Evolutionary conservation across 2,797 vertebrate genomes (phyloP).

Genomic region (Brachyrhaphis roseni): DNA sequence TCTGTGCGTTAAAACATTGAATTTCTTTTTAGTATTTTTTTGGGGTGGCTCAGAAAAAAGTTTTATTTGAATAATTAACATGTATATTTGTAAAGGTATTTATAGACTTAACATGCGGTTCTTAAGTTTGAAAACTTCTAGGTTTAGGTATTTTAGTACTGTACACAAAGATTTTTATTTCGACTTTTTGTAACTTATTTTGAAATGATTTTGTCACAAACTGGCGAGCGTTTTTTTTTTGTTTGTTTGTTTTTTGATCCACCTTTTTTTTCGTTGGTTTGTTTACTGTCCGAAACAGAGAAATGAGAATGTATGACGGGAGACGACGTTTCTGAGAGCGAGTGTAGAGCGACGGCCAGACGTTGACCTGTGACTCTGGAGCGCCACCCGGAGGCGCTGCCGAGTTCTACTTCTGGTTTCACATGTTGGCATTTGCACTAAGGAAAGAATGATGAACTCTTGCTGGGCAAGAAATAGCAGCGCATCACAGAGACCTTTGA

Average conservation of each 20-base stretch:
- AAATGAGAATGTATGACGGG: constrained; percentile 78
- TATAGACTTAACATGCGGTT: constrained; percentile 91
- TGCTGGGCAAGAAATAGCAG: constrained; percentile 72
- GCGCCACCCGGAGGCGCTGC: constrained; percentile 29
- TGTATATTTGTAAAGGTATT: constrained; percentile 99
- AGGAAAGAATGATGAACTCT: constrained; percentile 80
- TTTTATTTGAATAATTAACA: constrained; percentile 89
- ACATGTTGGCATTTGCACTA: constrained; percentile 80
- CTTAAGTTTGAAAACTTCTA: constrained; percentile 82
- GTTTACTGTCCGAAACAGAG: constrained; percentile 69
- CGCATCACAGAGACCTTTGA: constrained; percentile 20
- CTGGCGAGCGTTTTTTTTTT: constrained; percentile 62
- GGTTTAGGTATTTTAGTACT: constrained; percentile 84
- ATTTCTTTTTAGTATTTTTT: constrained; percentile 62
- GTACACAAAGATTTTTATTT: constrained; percentile 84
- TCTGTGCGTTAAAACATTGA: constrained; percentile 83
- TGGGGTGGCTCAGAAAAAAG: constrained; percentile 81
- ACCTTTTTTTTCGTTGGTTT: constrained; percentile 73
- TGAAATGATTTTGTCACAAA: constrained; percentile 74
- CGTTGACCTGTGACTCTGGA: constrained; percentile 22
- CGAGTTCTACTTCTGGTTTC: constrained; percentile 71
- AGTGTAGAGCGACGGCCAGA: constrained; percentile 56
- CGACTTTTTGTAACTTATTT: constrained; percentile 91
- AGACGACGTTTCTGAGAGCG: constrained; percentile 44
- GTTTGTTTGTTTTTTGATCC: constrained; percentile 80